A percentile compares a stretch with the other conserved stretches of the same genome.
Evolutionary conservation across 2,888 invertebrate genomes (phyloP).

Genomic region (Eupithecia pulchellata): DNA sequence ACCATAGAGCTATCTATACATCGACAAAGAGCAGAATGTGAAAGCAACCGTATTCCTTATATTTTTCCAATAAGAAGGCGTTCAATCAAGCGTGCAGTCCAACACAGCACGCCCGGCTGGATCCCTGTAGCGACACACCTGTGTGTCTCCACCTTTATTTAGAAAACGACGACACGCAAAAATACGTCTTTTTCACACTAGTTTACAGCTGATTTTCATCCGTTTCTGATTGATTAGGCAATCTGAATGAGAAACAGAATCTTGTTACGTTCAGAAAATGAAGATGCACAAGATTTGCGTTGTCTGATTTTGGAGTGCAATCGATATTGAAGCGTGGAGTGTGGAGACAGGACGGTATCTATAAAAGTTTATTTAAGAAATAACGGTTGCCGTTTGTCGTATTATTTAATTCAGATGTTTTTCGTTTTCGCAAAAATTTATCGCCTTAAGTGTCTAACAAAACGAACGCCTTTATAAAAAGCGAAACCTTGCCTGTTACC

Average conservation of each 20-base stretch:
- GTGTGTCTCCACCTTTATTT: constrained; percentile 32
- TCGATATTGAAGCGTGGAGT: constrained; percentile 22
- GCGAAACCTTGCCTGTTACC: not conserved
- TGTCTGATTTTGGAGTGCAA: constrained; percentile 36
- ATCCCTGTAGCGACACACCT: constrained; percentile 38
- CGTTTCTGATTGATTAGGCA: constrained; percentile 32
- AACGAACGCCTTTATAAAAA: not conserved
- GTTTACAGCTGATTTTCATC: constrained; percentile 27
- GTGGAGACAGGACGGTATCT: constrained; percentile 8
- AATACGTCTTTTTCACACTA: constrained; percentile 29
- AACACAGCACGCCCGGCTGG: constrained; percentile 37
- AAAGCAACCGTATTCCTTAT: constrained; percentile 32
- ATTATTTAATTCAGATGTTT: not conserved
- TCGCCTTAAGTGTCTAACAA: not conserved
- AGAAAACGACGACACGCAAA: constrained; percentile 27
- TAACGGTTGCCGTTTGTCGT: not conserved
- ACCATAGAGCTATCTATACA: not conserved
- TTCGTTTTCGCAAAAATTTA: no score
- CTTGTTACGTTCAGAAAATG: constrained; percentile 34
- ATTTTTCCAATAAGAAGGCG: constrained; percentile 42
- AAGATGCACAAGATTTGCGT: constrained; percentile 32
- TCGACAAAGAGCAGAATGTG: constrained; percentile 26
- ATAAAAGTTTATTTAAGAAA: not conserved
- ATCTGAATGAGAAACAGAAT: constrained; percentile 32
- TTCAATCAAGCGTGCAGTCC: constrained; percentile 38